Evolutionary conservation across 2,888 invertebrate genomes (phyloP).

Genomic region (Eupelmus urozonus): DNA sequence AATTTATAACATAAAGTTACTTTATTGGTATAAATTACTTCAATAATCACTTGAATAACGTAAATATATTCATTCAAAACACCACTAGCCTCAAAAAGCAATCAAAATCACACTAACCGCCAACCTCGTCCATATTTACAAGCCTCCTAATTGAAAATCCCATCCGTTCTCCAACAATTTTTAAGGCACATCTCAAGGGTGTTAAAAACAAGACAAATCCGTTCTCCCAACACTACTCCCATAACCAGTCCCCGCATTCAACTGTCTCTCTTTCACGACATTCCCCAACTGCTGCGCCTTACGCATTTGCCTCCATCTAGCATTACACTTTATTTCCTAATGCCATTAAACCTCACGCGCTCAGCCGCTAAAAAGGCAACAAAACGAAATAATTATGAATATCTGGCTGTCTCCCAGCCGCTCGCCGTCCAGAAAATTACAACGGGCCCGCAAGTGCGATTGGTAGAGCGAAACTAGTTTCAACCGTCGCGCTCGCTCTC

Average conservation of each 20-base stretch:
- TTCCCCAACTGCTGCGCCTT: neutral
- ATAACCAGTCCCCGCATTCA: neutral
- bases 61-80: no score
- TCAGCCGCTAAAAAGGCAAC: no score
- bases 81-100: no score
- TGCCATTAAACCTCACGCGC: neutral
- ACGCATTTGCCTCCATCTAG: neutral
- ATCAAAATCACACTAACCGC: no score
- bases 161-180: neutral
- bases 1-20: no score
- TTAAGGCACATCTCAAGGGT: conserved; percentile 1
- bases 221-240: conserved; percentile 6
- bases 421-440: conserved; percentile 13
- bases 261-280: neutral
- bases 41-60: no score
- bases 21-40: no score
- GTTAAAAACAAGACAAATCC: conserved; percentile 35
- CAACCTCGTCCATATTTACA: no score
- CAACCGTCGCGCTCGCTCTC: neutral
- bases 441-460: conserved; percentile 15
- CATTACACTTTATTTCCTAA: conserved; percentile 1
- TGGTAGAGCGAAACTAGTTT: conserved; percentile 12
- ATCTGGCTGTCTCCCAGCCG: no score
- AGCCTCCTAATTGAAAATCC: no score
- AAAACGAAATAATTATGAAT: neutral